Percentiles rank a stretch among this genome's conserved stretches.
Evolutionary conservation across 2,888 invertebrate genomes (phyloP).

Genomic region (Epinotia brunnichana): DNA sequence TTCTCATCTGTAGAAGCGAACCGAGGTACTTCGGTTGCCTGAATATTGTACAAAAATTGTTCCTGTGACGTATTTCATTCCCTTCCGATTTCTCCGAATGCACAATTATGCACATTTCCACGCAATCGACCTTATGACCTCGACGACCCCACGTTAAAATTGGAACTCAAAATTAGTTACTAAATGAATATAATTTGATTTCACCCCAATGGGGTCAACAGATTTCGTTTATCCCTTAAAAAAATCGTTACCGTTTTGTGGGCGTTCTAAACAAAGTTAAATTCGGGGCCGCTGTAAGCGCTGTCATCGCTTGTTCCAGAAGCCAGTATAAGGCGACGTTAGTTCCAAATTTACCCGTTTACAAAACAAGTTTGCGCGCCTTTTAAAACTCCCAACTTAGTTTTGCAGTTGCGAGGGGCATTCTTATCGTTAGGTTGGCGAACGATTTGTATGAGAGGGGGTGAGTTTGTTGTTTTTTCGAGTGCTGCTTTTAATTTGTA

Average conservation of each 20-base stretch:
- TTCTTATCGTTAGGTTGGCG: neutral
- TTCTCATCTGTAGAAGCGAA: no score
- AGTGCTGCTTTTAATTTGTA: neutral
- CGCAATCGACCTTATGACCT: conserved; percentile 19
- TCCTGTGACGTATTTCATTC: neutral
- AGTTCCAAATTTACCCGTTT: conserved; percentile 4
- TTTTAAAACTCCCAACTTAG: conserved; percentile 15
- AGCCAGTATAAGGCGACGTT: neutral
- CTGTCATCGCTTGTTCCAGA: neutral
- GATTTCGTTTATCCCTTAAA: conserved; percentile 13
- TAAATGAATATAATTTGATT: conserved; percentile 38
- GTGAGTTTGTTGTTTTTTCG: neutral
- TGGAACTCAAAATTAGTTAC: conserved; percentile 29
- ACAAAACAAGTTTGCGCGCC: neutral
- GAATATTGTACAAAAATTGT: no score
- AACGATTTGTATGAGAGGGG: neutral
- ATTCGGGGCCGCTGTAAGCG: neutral
- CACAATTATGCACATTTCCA: conserved; percentile 9
- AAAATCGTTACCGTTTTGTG: conserved; percentile 28
- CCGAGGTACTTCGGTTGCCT: no score
- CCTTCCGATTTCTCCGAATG: neutral
- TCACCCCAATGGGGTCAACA: conserved; percentile 23
- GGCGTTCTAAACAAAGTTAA: conserved; percentile 23
- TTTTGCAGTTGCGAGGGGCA: neutral
- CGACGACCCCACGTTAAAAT: neutral